These are phyloP conservation scores for Buceros bicornis DNA, from an alignment of 2,797 vertebrate species.

Conservation along the genomic window DNA sequence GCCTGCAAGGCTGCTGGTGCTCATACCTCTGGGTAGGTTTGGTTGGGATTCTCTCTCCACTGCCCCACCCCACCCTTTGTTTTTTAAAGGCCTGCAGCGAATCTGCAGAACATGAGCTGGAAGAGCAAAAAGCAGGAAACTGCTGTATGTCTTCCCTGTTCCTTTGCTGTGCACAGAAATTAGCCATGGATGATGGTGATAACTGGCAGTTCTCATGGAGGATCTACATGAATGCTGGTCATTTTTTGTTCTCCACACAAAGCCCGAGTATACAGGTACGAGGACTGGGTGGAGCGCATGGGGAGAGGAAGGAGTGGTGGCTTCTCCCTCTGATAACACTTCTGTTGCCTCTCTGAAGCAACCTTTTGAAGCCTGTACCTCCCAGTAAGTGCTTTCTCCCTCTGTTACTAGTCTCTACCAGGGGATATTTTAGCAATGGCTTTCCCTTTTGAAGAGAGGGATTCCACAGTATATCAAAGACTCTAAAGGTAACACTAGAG, in stretches of 20 bases:
- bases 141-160: accelerated
- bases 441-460: neutral
- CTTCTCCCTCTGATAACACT: neutral
- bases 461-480: neutral
- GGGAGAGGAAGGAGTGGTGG: neutral
- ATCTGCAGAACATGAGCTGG: neutral
- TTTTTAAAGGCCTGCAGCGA: neutral
- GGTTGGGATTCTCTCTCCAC: accelerated
- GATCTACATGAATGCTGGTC: neutral
- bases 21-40: accelerated
- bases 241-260: neutral
- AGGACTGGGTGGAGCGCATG: neutral
- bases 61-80: too few species aligned
- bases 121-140: neutral
- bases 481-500: neutral
- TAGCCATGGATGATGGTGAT: neutral
- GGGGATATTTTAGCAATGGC: neutral
- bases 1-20: neutral
- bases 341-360: neutral
- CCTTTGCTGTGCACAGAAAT: neutral
- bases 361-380: neutral
- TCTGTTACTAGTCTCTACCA: neutral
- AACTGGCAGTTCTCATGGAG: neutral
- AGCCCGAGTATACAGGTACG: neutral
- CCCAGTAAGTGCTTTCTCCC: neutral